Evolutionary conservation across 2,888 invertebrate species (phyloP), one percentile per base, ranked within the genome.

Genomic region (Chaetogeoica ovagalla): DNA sequence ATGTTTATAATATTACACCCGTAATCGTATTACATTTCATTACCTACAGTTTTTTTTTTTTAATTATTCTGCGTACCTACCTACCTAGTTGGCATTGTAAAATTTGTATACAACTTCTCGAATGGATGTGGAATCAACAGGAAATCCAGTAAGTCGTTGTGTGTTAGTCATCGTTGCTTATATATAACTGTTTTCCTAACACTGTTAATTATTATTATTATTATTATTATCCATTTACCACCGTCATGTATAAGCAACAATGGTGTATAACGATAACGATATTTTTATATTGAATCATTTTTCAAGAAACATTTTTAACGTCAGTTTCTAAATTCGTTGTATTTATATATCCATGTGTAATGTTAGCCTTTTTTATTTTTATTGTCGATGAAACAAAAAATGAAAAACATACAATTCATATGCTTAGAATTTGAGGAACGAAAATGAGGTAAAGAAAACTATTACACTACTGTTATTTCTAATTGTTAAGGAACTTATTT

Each of bases 41-140:
- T n/a, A n/a, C n/a, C n/a, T n/a, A n/a, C n/a, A n/a, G n/a, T n/a
- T n/a, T n/a, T n/a, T n/a, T n/a, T n/a, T n/a, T n/a, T n/a, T n/a
- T n/a, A n/a, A n/a, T n/a, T n/a, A n/a, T 21, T 39, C 37, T 48
- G 15, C 30, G 1, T 65, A 65, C 8, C 37, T 77, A 65, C 8
- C 37, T 77, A 69, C 52, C 62, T 62, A 62, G 77, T 55, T 77
- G 77, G 60, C 77, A 70, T 55, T 77, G 37, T 62, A 70, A 37
- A 77, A 52, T 60, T 30, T 59, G 57, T 43, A 1, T 17, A 30
- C 2, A 68, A 68, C 15, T 30, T 5, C 19, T 70, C 52, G 52
- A 15, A 77, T 77, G 77, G 52, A 60, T 37, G 55, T 62, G 62
- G 69, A 70, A 69, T 77, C 77, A 13, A 60, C 52, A 70, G 52